Evolutionary conservation across 2,888 invertebrate species (phyloP), one percentile per base, ranked within the genome.

Genomic region (Spatulosminthurus flaviceps): DNA sequence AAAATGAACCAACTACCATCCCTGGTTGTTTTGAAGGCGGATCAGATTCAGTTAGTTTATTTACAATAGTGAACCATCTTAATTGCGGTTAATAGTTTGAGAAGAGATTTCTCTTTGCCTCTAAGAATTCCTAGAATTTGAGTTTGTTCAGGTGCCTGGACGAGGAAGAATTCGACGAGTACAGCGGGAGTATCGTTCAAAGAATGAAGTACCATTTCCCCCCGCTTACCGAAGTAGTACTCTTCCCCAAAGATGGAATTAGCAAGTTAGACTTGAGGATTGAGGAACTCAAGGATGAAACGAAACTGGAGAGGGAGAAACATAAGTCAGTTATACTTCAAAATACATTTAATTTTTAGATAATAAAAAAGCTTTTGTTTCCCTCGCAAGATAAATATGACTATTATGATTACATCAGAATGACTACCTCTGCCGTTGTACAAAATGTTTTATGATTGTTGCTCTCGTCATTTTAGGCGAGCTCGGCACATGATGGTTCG

Each of bases 1-100:
- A 90, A 92, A 86, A 88, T 96, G 86, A 96, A 96, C 86, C 92
- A 94, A 78, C 91, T 96, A 1, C 91, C 92, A 74, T 90, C 91
- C 79, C 90, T 92, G 1, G 90, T 93, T 0, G 88, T 94, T 9
- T 86, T 95, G 26, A 91, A 91, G 42, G 90, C 93, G 86, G 90
- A 92, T 86, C 94, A 94, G 86, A 88, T 94, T 26, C 90, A 91
- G 86, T 89, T 90, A 85, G 88, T 90, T 26, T 26, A n/a, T n/a
- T n/a, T n/a, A n/a, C n/a, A n/a, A n/a, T n/a, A n/a, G n/a, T n/a
- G n/a, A n/a, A n/a, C n/a, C n/a, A n/a, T n/a, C n/a, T n/a, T n/a
- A n/a, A n/a, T n/a, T n/a, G n/a, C n/a, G n/a, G n/a, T n/a, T n/a
- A n/a, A n/a, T n/a, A n/a, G n/a, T n/a, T n/a, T n/a, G n/a, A n/a